phyloP scores from a whole-genome alignment of 2,113 vertebrate genomes.

The Dromas ardeola region DNA sequence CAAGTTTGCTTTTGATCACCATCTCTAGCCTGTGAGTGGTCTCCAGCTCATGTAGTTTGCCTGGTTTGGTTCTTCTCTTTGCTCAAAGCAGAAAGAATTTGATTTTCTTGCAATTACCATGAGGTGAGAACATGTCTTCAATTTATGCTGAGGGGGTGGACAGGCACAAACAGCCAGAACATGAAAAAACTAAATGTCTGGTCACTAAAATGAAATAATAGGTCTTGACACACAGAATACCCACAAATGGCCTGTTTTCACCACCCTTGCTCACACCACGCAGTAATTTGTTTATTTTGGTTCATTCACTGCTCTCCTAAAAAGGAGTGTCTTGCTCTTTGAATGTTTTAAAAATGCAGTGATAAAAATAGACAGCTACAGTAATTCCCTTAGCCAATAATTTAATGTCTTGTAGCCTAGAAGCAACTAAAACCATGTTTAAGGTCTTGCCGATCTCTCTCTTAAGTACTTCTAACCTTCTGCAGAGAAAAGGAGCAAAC shows the following conservation, averaged over 20 bases:
- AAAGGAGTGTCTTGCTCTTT: conserved; percentile 10
- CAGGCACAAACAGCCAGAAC: neutral
- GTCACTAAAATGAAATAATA: neutral
- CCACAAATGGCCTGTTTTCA: neutral
- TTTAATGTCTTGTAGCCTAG: neutral
- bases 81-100: neutral
- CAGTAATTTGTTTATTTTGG: conserved; percentile 35
- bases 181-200: neutral
- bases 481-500: neutral
- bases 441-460: neutral
- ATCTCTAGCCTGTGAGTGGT: neutral
- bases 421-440: neutral
- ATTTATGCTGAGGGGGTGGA: neutral
- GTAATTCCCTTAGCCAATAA: neutral
- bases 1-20: neutral
- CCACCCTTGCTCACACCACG: neutral
- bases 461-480: neutral
- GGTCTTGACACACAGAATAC: neutral
- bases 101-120: neutral
- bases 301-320: conserved; percentile 17
- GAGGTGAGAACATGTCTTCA: neutral
- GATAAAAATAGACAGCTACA: conserved; percentile 23
- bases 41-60: neutral
- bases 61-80: neutral
- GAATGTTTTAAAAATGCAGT: neutral